These are phyloP conservation scores for Idaea biselata DNA, from an alignment of 2,888 invertebrate species.

Conservation along the genomic window DNA sequence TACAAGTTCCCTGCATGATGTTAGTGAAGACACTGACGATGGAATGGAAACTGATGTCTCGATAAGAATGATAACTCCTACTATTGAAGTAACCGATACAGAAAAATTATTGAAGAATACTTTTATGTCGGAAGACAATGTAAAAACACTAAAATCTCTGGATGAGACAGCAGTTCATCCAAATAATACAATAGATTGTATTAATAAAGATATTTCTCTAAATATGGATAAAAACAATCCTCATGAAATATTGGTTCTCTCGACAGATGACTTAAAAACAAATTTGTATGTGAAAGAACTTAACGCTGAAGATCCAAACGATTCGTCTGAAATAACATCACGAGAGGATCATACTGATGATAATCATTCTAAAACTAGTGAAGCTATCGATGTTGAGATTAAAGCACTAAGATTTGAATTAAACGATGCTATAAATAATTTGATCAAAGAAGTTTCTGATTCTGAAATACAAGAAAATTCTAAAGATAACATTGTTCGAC, in stretches of 20 bases:
- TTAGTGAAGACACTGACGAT: conserved; percentile 70
- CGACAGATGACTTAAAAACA: conserved; percentile 65
- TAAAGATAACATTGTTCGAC: conserved; percentile 65
- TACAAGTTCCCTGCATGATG: conserved; percentile 81
- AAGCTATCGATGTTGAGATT: conserved; percentile 59
- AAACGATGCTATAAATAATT: conserved; percentile 71
- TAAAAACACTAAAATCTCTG: conserved; percentile 4
- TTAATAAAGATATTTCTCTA: not conserved
- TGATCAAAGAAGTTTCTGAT: conserved; percentile 71
- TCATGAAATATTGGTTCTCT: conserved; percentile 66
- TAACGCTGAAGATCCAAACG: conserved; percentile 8
- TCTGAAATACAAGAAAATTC: conserved; percentile 51
- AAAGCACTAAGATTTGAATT: conserved; percentile 72
- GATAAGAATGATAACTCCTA: conserved; percentile 73
- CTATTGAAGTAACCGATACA: conserved; percentile 73
- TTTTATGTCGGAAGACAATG: conserved; percentile 7
- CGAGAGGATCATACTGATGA: not conserved
- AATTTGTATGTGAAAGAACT: conserved; percentile 67
- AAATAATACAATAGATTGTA: conserved; percentile 10
- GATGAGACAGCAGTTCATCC: not conserved
- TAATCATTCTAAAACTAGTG: not conserved
- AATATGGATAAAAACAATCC: conserved; percentile 16
- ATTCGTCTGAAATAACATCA: not conserved
- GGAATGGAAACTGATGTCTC: conserved; percentile 70
- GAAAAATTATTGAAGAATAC: conserved; percentile 63